phyloP scores from a whole-genome alignment of 2,888 invertebrate species.

The Galeruca laticollis region DNA sequence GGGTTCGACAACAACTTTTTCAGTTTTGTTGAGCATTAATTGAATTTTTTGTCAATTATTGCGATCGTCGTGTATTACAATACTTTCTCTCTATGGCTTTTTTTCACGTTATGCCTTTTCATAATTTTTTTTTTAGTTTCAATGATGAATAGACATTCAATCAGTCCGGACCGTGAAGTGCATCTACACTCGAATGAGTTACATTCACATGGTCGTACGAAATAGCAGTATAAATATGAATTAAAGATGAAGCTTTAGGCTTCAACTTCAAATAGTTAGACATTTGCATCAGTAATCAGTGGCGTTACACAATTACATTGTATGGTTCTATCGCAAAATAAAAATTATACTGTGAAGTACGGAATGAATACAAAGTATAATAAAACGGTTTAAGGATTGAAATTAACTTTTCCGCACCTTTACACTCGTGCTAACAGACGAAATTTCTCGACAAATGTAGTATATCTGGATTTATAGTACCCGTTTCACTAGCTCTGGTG shows the following conservation, averaged over 20 bases:
- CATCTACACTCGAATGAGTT: slow-evolving; percentile 3
- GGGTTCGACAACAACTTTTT: slow-evolving; percentile 12
- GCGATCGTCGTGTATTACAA: slow-evolving; percentile 6
- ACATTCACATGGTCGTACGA: slow-evolving; percentile 6
- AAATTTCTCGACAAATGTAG: too few relatives aligned
- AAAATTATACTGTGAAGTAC: too few relatives aligned
- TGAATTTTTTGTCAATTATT: slow-evolving; percentile 18
- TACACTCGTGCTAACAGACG: too few relatives aligned
- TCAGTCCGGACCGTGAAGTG: slow-evolving; percentile 4
- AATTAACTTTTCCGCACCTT: too few relatives aligned
- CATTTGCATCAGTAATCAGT: not conserved
- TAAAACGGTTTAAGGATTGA: too few relatives aligned
- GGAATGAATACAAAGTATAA: not conserved
- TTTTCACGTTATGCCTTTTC: not conserved
- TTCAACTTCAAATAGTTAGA: not conserved
- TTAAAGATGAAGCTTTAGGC: not conserved
- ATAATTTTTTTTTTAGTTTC: not conserved
- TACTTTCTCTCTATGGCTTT: not conserved
- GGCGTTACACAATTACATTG: slow-evolving; percentile 6
- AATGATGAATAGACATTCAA: slow-evolving; percentile 1
- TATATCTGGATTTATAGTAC: too few relatives aligned
- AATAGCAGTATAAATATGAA: not conserved
- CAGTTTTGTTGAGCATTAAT: not conserved
- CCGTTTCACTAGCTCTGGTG: too few relatives aligned
- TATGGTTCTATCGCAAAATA: too few relatives aligned